Percentiles rank a stretch among this genome's conserved stretches.
Conservation (phyloP, 2,113 vertebrate species). For the Lagenorhynchus albirostris region DNA sequence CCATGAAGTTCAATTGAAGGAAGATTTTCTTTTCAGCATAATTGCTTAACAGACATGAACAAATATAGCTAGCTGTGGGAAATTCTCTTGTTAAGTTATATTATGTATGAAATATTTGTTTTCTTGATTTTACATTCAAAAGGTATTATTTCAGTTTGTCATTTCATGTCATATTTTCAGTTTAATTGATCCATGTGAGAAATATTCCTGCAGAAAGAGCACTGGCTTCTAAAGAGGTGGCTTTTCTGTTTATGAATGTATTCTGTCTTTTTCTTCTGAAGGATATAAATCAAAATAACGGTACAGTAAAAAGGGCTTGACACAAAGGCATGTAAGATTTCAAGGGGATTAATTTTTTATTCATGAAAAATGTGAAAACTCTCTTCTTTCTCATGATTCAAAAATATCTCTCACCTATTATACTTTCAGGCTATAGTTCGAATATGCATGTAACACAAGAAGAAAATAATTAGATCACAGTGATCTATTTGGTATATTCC, state of each 20-base stretch:
- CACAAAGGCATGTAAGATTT: neutral
- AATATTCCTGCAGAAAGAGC: neutral
- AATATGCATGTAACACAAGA: neutral
- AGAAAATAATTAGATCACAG: neutral
- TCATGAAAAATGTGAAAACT: constrained; percentile 20
- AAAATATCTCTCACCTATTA: neutral
- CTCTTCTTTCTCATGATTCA: constrained; percentile 6
- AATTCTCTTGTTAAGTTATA: neutral
- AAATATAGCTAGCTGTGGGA: neutral
- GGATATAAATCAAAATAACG: constrained; percentile 43
- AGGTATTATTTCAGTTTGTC: neutral
- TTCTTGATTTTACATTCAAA: constrained; percentile 39
- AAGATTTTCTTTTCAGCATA: neutral
- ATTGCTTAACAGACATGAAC: neutral
- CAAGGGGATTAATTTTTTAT: constrained; percentile 46
- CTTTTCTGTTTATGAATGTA: constrained; percentile 43
- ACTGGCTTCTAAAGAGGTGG: neutral
- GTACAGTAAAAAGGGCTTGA: neutral
- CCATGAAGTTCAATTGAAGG: neutral
- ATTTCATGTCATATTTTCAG: neutral
- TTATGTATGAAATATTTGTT: neutral
- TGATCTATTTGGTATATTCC: neutral
- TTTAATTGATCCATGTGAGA: neutral
- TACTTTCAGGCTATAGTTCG: neutral
- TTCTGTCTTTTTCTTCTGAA: constrained; percentile 40